Evolutionary conservation across 2,888 invertebrate species (phyloP), one percentile per base, ranked within the genome.

Genomic region (Endotricha flammealis): DNA sequence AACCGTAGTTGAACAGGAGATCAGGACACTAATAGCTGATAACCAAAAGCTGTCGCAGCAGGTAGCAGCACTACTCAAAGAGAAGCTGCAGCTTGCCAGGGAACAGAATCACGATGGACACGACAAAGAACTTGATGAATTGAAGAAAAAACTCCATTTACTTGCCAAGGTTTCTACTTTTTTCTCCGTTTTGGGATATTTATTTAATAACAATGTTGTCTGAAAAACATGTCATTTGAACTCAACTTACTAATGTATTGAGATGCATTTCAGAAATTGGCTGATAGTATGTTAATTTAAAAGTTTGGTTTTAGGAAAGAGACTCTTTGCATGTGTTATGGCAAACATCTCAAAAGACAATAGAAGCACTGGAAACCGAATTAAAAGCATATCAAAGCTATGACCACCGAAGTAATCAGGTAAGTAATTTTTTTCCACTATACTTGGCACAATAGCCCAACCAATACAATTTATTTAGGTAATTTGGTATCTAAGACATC

Each of bases 321-420:
- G 89, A 90, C 32, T 90, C 90, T 0, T 76, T 91, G 1, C 81
- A 88, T 29, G 87, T 90, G 10, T 63, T 93, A 20, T 93, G 92
- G 90, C 90, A 91, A 62, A 90, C 90, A 41, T 89, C 92, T 0
- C 79, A 92, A 41, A 89, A 89, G 57, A 90, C 91, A 0, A 90
- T 93, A 30, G 89, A 90, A 22, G 87, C 88, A 31, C 75, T 93
- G 38, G 93, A 94, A 59, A 86, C 83, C 11, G 92, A 93, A 71
- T 66, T 93, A 2, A 88, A 86, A 64, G 73, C 86, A 12, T 90
- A 90, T 54, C 82, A 86, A 44, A 61, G 53, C 41, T 82, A 75
- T 39, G 73, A 74, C 9, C 62, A 55, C 27, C 66, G 71, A 41
- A 63, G 62, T 3, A 62, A 59, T 29, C 66, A 73, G 60, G 81